A percentile compares a stretch with the other conserved stretches of the same genome.
phyloP scores from a whole-genome alignment of 2,888 invertebrate genomes.

The Panzeria rudis region DNA sequence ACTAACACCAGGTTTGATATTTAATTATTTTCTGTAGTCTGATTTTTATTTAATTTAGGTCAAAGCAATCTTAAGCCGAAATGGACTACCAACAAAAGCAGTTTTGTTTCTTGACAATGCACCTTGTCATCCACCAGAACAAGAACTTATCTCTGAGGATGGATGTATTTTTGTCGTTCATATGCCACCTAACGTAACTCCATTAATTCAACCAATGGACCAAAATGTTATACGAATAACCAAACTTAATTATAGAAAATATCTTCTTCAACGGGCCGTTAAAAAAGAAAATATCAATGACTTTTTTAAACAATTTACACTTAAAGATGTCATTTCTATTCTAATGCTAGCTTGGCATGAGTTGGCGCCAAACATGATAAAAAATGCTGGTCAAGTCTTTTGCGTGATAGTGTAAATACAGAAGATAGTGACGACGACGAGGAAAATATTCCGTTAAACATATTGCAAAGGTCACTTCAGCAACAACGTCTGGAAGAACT shows the following conservation, averaged over 20 bases:
- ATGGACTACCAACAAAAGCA: too few relatives aligned
- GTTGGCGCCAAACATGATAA: background rate
- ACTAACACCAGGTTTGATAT: background rate
- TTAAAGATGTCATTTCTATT: background rate
- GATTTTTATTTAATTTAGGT: too few relatives aligned
- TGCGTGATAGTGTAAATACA: background rate
- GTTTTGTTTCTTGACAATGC: too few relatives aligned
- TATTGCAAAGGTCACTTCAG: too few relatives aligned
- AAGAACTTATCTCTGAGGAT: too few relatives aligned
- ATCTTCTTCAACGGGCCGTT: background rate
- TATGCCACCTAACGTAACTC: slow-evolving; percentile 4
- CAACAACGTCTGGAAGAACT: too few relatives aligned
- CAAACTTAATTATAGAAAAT: background rate
- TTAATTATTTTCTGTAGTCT: too few relatives aligned
- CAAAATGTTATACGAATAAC: background rate
- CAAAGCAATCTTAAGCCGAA: too few relatives aligned
- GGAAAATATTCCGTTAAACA: background rate
- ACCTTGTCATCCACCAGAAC: too few relatives aligned
- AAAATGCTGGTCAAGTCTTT: background rate
- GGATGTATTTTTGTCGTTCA: background rate
- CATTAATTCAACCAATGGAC: background rate
- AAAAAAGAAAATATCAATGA: background rate
- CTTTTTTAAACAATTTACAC: background rate
- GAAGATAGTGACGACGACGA: background rate
- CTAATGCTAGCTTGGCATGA: background rate